Conservation (phyloP, 2,113 vertebrate species). For the Terrapene triunguis region DNA sequence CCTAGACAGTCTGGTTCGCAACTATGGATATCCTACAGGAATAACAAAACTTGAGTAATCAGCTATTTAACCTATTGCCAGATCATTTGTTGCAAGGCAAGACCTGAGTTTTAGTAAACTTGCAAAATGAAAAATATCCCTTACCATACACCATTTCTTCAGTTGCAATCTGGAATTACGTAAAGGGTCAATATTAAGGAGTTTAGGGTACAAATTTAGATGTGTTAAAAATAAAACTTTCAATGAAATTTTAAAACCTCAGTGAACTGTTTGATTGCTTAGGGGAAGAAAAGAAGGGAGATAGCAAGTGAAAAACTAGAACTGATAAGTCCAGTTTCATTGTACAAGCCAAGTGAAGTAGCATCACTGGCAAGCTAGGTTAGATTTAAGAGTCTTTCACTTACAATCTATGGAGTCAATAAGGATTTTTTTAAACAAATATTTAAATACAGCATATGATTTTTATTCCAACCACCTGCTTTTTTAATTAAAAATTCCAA, state of each 20-base stretch:
- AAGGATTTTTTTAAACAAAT: background rate
- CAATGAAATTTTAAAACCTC: background rate
- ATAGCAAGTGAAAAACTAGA: background rate
- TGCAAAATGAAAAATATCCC: background rate
- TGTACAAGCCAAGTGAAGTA: background rate
- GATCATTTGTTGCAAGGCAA: background rate
- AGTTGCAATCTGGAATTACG: background rate
- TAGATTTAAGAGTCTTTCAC: background rate
- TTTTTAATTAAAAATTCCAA: background rate
- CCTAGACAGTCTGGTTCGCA: background rate
- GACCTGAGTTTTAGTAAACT: slow-evolving; percentile 13
- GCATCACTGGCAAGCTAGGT: background rate
- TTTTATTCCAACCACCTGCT: background rate
- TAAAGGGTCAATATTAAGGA: background rate
- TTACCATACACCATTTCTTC: background rate
- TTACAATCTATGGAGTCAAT: background rate
- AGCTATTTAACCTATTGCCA: background rate
- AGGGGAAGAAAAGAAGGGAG: background rate
- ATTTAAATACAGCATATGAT: background rate
- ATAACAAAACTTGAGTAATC: background rate
- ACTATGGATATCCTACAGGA: background rate
- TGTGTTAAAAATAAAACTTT: background rate
- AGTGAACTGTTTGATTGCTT: background rate
- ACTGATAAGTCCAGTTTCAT: background rate
- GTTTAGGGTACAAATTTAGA: background rate